Conservation (phyloP, 2,113 vertebrate genomes). For the Casuarius casuarius region DNA sequence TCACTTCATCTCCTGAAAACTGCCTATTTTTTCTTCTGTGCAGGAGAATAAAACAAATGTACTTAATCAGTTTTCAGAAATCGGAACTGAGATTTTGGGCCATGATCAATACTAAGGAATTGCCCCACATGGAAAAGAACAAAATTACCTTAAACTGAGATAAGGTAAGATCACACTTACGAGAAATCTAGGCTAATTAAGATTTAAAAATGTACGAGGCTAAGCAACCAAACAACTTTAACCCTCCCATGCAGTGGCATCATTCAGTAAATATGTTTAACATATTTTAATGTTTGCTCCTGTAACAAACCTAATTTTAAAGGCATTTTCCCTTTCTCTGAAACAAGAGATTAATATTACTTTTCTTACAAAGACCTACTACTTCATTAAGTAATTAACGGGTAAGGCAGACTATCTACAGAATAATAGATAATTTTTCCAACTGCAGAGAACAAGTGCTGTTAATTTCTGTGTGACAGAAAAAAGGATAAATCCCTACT, state of each 20-base stretch:
- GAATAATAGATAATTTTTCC: not conserved
- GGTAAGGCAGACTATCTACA: not conserved
- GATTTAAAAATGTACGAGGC: not conserved
- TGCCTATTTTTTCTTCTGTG: not conserved
- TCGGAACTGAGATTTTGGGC: not conserved
- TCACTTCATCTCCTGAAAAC: not conserved
- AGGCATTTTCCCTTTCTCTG: not conserved
- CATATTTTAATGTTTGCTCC: not conserved
- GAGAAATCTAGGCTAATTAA: not conserved
- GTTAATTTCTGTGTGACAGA: not conserved
- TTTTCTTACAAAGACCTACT: not conserved
- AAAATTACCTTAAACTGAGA: not conserved
- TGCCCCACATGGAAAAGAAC: not conserved
- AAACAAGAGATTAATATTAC: not conserved
- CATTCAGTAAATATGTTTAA: not conserved
- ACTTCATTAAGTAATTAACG: not conserved
- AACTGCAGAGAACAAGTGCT: not conserved
- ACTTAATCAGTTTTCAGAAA: constrained; percentile 5
- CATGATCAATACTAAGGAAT: not conserved
- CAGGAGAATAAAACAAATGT: not conserved
- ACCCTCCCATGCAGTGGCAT: not conserved
- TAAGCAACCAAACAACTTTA: not conserved
- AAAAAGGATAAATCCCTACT: not conserved
- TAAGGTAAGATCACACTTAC: not conserved
- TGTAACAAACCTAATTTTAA: not conserved